A percentile compares a stretch with the other conserved stretches of the same genome.
Evolutionary conservation across 2,797 vertebrate genomes (phyloP).

Genomic region (Takifugu rubripes): DNA sequence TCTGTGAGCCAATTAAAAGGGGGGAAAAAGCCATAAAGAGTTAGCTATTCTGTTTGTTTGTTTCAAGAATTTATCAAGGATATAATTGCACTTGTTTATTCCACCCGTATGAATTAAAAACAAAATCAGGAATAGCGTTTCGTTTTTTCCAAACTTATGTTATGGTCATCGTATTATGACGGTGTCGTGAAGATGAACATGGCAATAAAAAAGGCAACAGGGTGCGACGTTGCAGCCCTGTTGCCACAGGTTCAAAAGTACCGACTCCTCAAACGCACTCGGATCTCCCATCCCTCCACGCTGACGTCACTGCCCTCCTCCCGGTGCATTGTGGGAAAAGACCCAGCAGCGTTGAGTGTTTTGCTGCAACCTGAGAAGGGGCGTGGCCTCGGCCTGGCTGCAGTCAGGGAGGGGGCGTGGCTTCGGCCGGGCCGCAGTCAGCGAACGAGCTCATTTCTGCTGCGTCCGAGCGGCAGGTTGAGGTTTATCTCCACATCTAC

Average conservation of each 20-base stretch:
- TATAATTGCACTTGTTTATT: too few species aligned
- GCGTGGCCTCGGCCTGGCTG: constrained; percentile 59
- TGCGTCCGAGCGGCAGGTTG: constrained; percentile 31
- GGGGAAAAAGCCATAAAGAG: too few species aligned
- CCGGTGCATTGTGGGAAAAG: constrained; percentile 72
- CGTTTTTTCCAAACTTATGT: too few species aligned
- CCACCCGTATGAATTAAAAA: too few species aligned
- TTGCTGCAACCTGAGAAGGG: constrained; percentile 70
- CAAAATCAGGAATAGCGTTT: too few species aligned
- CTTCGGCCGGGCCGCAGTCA: constrained; percentile 50
- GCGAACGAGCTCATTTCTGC: constrained; percentile 18
- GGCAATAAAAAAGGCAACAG: too few species aligned
- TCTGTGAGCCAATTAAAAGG: too few species aligned
- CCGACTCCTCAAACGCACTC: not conserved
- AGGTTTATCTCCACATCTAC: not conserved
- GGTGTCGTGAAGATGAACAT: too few species aligned
- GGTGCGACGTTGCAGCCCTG: too few species aligned
- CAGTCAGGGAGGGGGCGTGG: constrained; percentile 58
- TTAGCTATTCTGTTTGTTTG: too few species aligned
- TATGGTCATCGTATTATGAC: too few species aligned
- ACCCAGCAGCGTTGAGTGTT: constrained; percentile 40
- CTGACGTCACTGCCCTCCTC: constrained; percentile 63
- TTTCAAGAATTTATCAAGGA: too few species aligned
- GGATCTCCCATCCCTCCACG: constrained; percentile 14
- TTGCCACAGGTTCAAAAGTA: constrained; percentile 14